Evolutionary conservation across 1,140 invertebrate genomes (phyloP), one percentile per base, ranked within the genome.

Genomic region (Drosophila quadrilineata): DNA sequence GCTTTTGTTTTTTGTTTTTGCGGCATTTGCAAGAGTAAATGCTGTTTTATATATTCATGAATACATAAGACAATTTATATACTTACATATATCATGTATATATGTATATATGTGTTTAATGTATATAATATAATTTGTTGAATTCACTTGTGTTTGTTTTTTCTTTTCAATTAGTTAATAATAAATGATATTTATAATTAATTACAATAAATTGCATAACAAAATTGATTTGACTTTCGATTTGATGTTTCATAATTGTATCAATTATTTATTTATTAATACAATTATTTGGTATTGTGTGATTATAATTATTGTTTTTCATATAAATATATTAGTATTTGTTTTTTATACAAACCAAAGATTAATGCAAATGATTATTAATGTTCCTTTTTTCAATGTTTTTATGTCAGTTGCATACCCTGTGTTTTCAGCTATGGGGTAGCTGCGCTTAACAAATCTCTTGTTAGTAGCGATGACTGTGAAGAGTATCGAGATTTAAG

Each of bases 201-300:
- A 74, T 75, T 75, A 75, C 72, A 74, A 74, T 74, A 74, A 74
- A 74, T 74, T 74, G 68, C 71, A 74, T 74, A 74, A 74, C 71
- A 74, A 74, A 74, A 71, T 71, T 70, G 35, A 71, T 63, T 64
- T 22, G 49, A 63, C 65, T 73, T 60, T 21, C 31, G 24, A 22
- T 10, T 49, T 65, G 33, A 41, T 45, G 21, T 50, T 41, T 21
- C 22, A 12, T 43, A 2, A 8, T 31, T 31, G 53, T 69, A 38
- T 65, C 45, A 70, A 70, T 70, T 70, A 67, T 54, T 67, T 26
- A 71, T 71, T 24, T 56, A n/a, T 71, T 43, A 46, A 48, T 52
- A 49, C 59, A 57, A 65, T 48, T 46, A 38, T 53, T 62, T 46
- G 6, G 29, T 60, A 53, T 68, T 45, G 45, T 38, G 29, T 57